phyloP scores from a whole-genome alignment of 1,140 invertebrate species.

The Coptotermes formosanus region DNA sequence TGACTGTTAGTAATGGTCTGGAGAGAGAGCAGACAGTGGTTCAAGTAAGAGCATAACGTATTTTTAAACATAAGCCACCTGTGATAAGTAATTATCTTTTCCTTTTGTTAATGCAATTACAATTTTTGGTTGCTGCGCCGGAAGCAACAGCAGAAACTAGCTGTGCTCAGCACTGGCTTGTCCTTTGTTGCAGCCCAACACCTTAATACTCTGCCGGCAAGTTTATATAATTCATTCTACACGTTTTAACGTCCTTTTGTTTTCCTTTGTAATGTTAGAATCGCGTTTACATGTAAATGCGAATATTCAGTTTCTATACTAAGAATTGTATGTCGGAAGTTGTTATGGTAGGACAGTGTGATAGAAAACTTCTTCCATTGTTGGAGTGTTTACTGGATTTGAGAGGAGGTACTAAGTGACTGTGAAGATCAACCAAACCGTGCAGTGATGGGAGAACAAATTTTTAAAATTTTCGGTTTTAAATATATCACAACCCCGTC shows the following conservation, averaged over 20 bases:
- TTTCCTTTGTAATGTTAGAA: conserved; percentile 6
- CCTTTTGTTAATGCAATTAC: background rate
- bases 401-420: too few species aligned
- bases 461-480: too few species aligned
- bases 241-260: background rate
- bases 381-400: too few species aligned
- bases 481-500: too few species aligned
- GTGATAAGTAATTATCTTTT: background rate
- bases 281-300: background rate
- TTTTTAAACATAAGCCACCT: background rate
- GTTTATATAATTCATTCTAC: background rate
- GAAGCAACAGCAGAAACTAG: background rate
- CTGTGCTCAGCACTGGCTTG: background rate
- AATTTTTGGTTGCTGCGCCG: background rate
- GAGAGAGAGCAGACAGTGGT: too few species aligned
- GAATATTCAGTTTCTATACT: background rate
- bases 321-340: background rate
- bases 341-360: background rate
- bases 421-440: too few species aligned
- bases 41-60: too few species aligned
- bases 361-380: too few species aligned
- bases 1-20: background rate
- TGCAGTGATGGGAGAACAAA: too few species aligned
- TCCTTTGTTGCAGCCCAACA: background rate
- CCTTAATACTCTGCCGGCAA: background rate